A percentile compares a stretch with the other conserved stretches of the same genome.
These are phyloP conservation scores for Cavia porcellus DNA, from an alignment of 2,113 vertebrate species.

Conservation along the genomic window DNA sequence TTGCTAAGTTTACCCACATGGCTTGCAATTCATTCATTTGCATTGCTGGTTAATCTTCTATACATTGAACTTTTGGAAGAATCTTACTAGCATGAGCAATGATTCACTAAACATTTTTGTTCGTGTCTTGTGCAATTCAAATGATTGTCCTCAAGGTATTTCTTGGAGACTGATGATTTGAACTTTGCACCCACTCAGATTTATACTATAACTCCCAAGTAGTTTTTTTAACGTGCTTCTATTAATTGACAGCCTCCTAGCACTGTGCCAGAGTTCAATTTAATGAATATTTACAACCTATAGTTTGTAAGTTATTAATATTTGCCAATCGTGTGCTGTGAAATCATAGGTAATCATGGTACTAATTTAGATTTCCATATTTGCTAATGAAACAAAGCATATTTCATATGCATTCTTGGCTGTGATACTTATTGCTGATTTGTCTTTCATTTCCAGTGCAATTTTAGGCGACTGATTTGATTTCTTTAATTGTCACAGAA, in stretches of 20 bases:
- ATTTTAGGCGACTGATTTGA: slow-evolving; percentile 5
- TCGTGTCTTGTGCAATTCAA: fast-evolving
- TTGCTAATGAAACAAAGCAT: background rate
- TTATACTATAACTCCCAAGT: background rate
- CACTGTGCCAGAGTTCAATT: background rate
- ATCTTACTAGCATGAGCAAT: background rate
- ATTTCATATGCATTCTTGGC: background rate
- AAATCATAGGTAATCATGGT: slow-evolving; percentile 2
- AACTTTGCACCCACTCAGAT: background rate
- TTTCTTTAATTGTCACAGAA: background rate
- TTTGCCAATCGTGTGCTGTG: background rate
- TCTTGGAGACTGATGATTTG: background rate
- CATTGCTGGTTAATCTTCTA: background rate
- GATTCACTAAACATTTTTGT: background rate
- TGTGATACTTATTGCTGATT: background rate
- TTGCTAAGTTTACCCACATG: background rate
- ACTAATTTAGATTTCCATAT: background rate
- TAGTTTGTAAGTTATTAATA: slow-evolving; percentile 10
- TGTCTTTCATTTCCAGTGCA: background rate
- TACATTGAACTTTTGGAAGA: background rate
- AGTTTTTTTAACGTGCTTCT: slow-evolving; percentile 10
- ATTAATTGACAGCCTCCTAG: background rate
- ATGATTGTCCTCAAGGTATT: background rate
- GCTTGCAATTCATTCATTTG: background rate
- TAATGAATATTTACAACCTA: slow-evolving; percentile 9